Percentiles rank a stretch among this genome's conserved stretches.
phyloP scores from a whole-genome alignment of 2,113 vertebrate species.

The Oxygymnocypris stewartii region DNA sequence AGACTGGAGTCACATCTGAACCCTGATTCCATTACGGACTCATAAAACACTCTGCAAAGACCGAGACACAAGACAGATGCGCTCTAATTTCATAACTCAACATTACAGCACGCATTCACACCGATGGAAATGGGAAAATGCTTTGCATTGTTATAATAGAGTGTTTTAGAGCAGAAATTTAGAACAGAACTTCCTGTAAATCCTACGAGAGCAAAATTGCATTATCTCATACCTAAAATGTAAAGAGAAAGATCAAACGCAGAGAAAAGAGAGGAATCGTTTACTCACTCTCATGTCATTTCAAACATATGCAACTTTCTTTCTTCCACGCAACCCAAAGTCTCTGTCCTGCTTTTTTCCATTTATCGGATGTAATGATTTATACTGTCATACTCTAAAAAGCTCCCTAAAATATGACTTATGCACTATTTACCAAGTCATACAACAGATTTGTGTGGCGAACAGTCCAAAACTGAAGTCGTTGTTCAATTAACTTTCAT shows the following conservation, averaged over 20 bases:
- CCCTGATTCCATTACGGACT: slow-evolving; percentile 31
- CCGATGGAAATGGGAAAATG: background rate
- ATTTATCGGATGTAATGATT: background rate
- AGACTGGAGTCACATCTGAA: slow-evolving; percentile 24
- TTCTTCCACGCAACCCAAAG: background rate
- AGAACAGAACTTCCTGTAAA: slow-evolving; percentile 18
- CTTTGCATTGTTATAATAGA: slow-evolving; percentile 6
- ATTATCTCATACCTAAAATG: background rate
- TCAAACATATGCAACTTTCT: background rate
- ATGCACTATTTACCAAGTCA: background rate
- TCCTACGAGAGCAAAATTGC: background rate
- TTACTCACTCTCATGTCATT: background rate
- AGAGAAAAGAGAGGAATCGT: background rate
- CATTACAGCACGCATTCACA: slow-evolving; percentile 28
- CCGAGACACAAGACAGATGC: slow-evolving; percentile 10
- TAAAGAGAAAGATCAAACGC: background rate
- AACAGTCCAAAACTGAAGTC: background rate
- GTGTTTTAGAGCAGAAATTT: background rate
- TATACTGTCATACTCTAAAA: background rate
- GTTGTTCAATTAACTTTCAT: background rate
- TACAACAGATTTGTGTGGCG: background rate
- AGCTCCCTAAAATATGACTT: background rate
- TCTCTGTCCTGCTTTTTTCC: background rate
- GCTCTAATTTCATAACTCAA: slow-evolving; percentile 17
- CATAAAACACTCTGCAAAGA: slow-evolving; percentile 27